Base-by-base conservation (phyloP, 2,113 vertebrate genomes). In the Otocyon megalotis region DNA sequence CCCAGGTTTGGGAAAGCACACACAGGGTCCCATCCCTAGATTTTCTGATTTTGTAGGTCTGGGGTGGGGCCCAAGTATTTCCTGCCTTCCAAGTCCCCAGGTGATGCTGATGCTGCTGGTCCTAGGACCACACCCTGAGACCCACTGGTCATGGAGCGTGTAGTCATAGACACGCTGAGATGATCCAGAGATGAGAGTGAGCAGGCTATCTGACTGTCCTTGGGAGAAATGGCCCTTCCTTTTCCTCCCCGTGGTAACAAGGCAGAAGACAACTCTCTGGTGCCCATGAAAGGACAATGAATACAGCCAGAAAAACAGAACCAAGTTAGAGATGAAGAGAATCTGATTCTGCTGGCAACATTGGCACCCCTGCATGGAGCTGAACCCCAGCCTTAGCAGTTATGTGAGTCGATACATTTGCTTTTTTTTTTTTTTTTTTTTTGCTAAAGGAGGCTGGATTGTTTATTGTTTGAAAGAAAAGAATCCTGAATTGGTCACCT, bases 71-170 rank as follows among this genome's bases (percentile, higher is more conserved):
- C 20, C 54, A 74, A 63, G n/a, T 28, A 67, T 65, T 43, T 37
- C 32, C 32, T 62, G 84, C 24, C 56, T 67, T 48, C 30, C 24
- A 35, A 43, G 62, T 76, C 69, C 79, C 20, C 62, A 43, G 50
- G 32, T 87, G 50, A 58, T 6, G 4, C 28, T n/a, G 43, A n/a
- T 69, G 35, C 22, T 22, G 9, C 8, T 24, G 15, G n/a, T 43
- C 35, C 20, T 15, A 50, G n/a, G 16, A 17, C 8, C 63, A 53
- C 50, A 14, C 17, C 65, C n/a, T 32, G 72, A 53, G 32, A 30
- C 8, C 48, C 0, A 0, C 22, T 9, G 17, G 6, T 22, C 35
- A 1, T 1, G 1, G 14, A 67, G 17, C 0, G 4, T 19, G 15
- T 4, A 2, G 16, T 7, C 24, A 26, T 2, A 35, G 37, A 14